These are phyloP conservation scores for Hymenochirus boettgeri DNA, from an alignment of 2,113 vertebrate species.

Conservation along the genomic window DNA sequence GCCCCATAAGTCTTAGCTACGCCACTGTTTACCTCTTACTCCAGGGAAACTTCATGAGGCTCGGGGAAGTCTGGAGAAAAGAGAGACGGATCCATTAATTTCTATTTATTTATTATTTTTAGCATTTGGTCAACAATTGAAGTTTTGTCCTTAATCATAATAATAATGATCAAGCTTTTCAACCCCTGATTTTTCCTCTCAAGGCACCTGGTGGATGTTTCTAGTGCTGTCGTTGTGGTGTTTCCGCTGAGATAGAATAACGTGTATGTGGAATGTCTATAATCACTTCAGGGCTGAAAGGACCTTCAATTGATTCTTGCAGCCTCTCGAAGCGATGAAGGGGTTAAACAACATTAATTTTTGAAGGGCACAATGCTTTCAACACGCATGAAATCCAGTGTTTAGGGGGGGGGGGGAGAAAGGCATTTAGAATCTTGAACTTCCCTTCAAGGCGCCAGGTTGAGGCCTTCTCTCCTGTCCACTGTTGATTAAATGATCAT, in stretches of 20 bases:
- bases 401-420: conserved; percentile 59
- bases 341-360: conserved; percentile 7
- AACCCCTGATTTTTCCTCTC: too few species aligned
- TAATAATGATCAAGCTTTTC: too few species aligned
- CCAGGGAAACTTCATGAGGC: too few species aligned
- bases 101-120: too few species aligned
- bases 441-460: conserved; percentile 56
- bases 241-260: conserved; percentile 4
- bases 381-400: conserved; percentile 12
- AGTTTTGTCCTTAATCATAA: too few species aligned
- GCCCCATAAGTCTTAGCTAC: too few species aligned
- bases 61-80: too few species aligned
- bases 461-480: conserved; percentile 65
- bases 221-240: conserved; percentile 6
- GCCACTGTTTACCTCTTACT: too few species aligned
- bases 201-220: too few species aligned
- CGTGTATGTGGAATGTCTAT: background rate
- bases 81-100: too few species aligned
- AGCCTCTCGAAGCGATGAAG: background rate
- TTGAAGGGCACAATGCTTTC: conserved; percentile 20
- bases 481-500: conserved; percentile 70
- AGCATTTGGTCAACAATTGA: too few species aligned
- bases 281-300: conserved; percentile 15
- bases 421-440: conserved; percentile 54
- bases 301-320: conserved; percentile 3